phyloP scores from a whole-genome alignment of 2,888 invertebrate genomes.

The Agrochola litura region DNA sequence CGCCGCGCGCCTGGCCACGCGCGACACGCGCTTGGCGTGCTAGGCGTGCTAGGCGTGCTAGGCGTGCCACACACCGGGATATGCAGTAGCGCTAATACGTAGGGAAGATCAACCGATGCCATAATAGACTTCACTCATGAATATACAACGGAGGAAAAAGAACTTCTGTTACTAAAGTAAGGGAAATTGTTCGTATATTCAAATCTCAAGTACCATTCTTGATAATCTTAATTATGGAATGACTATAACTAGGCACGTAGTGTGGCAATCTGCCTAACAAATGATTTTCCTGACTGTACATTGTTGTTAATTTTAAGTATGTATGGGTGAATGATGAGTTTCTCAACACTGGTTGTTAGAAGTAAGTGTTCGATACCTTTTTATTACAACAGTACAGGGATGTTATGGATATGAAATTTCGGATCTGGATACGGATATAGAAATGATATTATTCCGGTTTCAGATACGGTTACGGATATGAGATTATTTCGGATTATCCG shows the following conservation, averaged over 20 bases:
- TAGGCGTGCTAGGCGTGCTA: no score
- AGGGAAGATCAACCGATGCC: not conserved
- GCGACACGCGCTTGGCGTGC: slow-evolving; percentile 63
- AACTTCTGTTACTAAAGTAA: not conserved
- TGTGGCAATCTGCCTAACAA: not conserved
- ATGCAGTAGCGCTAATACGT: not conserved
- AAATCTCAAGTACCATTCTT: not conserved
- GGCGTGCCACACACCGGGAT: not conserved
- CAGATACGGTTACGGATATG: no score
- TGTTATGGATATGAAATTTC: no score
- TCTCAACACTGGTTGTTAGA: not conserved
- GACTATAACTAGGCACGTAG: not conserved
- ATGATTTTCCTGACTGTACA: not conserved
- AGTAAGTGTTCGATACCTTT: not conserved
- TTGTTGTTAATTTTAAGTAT: not conserved
- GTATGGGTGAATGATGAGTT: slow-evolving; percentile 2
- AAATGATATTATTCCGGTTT: no score
- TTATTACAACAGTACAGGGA: not conserved
- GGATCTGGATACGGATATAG: no score
- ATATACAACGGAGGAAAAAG: not conserved
- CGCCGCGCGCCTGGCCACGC: slow-evolving; percentile 90
- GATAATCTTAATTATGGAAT: not conserved
- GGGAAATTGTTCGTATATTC: not conserved
- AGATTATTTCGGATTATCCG: no score
- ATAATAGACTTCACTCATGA: slow-evolving; percentile 13